Percentiles rank a stretch among this genome's conserved stretches.
phyloP scores from a whole-genome alignment of 1,140 invertebrate species.

The Eufriesea mexicana region DNA sequence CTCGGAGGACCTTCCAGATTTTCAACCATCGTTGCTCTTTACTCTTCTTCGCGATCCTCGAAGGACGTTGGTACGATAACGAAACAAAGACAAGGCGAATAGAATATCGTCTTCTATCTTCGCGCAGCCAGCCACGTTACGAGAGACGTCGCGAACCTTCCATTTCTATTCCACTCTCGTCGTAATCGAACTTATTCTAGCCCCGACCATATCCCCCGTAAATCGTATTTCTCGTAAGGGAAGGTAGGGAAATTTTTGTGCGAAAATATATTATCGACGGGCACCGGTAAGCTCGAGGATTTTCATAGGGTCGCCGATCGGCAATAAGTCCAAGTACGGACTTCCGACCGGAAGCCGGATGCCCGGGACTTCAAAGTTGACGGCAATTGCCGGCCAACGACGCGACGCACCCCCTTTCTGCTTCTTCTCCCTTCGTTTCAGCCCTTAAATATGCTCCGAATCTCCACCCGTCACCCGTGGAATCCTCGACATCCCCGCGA shows the following conservation, averaged over 20 bases:
- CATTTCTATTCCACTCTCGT: no score
- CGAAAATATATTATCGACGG: slow-evolving; percentile 28
- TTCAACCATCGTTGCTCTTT: no score
- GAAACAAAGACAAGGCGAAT: no score
- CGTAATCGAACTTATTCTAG: neutral
- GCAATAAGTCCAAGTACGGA: slow-evolving; percentile 50
- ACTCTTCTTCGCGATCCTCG: no score
- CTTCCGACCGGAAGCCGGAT: slow-evolving; percentile 53
- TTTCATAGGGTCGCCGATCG: slow-evolving; percentile 10
- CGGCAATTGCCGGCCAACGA: slow-evolving; percentile 66
- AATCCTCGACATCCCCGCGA: slow-evolving; percentile 32
- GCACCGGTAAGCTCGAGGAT: slow-evolving; percentile 10
- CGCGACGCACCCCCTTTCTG: slow-evolving; percentile 32
- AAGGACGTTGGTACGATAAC: no score
- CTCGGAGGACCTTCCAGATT: no score
- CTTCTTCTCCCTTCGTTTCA: slow-evolving; percentile 23
- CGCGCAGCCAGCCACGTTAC: neutral
- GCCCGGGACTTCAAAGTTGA: slow-evolving; percentile 60
- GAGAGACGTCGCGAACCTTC: neutral
- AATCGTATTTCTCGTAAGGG: neutral
- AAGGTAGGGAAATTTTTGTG: slow-evolving; percentile 22
- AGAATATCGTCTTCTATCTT: neutral
- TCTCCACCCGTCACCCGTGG: neutral
- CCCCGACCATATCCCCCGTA: no score
- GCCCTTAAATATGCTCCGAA: slow-evolving; percentile 43